phyloP scores from a whole-genome alignment of 2,113 vertebrate species.

The Addax nasomaculatus region DNA sequence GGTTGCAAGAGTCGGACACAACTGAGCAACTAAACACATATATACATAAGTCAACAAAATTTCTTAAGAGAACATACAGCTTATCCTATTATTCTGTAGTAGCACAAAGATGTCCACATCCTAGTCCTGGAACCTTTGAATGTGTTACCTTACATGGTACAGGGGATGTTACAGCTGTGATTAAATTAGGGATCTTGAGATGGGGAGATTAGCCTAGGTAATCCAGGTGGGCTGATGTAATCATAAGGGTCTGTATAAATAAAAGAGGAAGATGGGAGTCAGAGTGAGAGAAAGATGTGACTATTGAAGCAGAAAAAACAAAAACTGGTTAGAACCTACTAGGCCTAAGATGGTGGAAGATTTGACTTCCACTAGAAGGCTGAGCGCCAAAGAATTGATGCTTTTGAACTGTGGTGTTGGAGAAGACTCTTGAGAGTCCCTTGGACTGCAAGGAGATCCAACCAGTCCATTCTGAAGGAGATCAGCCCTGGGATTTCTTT shows the following conservation, averaged over 20 bases:
- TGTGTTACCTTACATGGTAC: neutral
- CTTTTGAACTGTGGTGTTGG: too few species aligned
- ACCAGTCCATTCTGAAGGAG: too few species aligned
- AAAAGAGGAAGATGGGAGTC: neutral
- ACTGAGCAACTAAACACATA: neutral
- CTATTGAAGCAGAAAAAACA: neutral
- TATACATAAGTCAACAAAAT: neutral
- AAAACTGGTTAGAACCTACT: neutral
- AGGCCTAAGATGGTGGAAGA: neutral
- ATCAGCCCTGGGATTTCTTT: too few species aligned
- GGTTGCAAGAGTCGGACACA: neutral
- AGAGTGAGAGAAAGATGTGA: neutral
- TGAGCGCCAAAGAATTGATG: fast-evolving
- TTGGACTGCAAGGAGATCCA: too few species aligned
- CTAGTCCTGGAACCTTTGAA: neutral
- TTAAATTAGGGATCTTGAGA: neutral
- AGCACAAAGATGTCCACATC: neutral
- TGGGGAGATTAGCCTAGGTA: neutral
- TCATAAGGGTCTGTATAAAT: neutral
- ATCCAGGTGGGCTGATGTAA: neutral
- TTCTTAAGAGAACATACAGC: neutral
- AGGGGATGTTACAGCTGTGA: neutral
- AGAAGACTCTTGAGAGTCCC: too few species aligned
- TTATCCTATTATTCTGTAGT: neutral
- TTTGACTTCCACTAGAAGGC: neutral